Base-by-base conservation (phyloP, 2,888 invertebrate species). In the Cephus rjabovi region DNA sequence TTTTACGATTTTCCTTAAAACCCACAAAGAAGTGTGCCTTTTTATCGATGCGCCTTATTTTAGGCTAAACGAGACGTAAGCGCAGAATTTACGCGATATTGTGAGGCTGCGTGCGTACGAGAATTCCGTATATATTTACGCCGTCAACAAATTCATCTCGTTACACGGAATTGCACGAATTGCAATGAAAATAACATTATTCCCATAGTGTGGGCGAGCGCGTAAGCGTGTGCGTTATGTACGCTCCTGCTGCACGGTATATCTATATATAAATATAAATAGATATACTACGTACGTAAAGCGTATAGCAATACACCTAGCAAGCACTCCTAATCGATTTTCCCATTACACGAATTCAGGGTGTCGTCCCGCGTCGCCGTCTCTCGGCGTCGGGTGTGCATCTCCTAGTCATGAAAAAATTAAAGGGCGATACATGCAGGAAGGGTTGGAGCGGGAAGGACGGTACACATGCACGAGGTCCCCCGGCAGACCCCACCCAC, bases 281-380 rank as follows among this genome's bases (percentile, higher is more conserved):
- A 9, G 23, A 56, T 56, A 23, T 56, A 56, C 56, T 23, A 23
- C 2, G 23, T 56, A 56, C 56, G 56, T 23, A 56, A 56, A 23
- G 56, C 56, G 56, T 56, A 56, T 23, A 56, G 56, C 56, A 56
- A 15, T 56, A 56, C 56, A 23, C 56, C 23, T 9, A 56, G 56
- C 56, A 9, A 56, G 56, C 56, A 23, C 23, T 56, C 84, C 87
- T 87, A 86, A 88, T 88, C 88, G 88, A 88, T 88, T 88, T 88
- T 88, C 85, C 86, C 88, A 88, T 88, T 88, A 88, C 87, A 83
- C 84, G 84, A 85, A 87, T 85, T 87, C 85, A 82, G 84, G 84
- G 34, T 33, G 33, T 71, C 86, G 84, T 85, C 83, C 82, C 83
- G 84, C 84, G 83, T 82, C 33, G 35, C 76, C 40, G 70, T 77